Conservation (phyloP, 2,113 vertebrate genomes). For the Triplophysa dalaica region DNA sequence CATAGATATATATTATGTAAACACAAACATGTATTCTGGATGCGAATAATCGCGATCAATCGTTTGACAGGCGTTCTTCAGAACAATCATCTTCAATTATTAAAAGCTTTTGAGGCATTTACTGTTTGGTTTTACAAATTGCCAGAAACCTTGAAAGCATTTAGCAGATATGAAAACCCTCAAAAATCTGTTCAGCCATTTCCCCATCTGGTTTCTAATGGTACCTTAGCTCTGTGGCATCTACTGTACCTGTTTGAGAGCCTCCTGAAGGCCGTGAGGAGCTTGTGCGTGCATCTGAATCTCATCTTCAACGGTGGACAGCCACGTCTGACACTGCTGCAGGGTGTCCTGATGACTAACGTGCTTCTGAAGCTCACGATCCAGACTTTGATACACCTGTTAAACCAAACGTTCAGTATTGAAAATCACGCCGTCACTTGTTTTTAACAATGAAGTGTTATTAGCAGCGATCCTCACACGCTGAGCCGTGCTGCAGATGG, state of each 20-base stretch:
- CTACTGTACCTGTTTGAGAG: constrained; percentile 82
- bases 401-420: constrained; percentile 12
- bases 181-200: not conserved
- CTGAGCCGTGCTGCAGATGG: constrained; percentile 94
- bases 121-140: not conserved
- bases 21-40: too few species aligned
- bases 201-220: not conserved
- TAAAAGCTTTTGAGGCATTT: not conserved
- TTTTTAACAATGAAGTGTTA: not conserved
- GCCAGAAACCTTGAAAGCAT: not conserved
- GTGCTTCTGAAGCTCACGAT: constrained; percentile 92
- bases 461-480: constrained; percentile 76
- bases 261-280: constrained; percentile 82
- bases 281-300: constrained; percentile 74
- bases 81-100: too few species aligned
- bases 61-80: too few species aligned
- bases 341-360: constrained; percentile 92
- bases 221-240: not conserved
- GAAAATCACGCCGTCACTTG: not conserved
- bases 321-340: constrained; percentile 90
- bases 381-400: constrained; percentile 93
- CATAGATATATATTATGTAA: too few species aligned
- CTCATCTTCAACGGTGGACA: constrained; percentile 80
- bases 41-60: too few species aligned
- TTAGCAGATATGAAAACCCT: not conserved